phyloP scores from a whole-genome alignment of 2,888 invertebrate species.

The Plagodis pulveraria region DNA sequence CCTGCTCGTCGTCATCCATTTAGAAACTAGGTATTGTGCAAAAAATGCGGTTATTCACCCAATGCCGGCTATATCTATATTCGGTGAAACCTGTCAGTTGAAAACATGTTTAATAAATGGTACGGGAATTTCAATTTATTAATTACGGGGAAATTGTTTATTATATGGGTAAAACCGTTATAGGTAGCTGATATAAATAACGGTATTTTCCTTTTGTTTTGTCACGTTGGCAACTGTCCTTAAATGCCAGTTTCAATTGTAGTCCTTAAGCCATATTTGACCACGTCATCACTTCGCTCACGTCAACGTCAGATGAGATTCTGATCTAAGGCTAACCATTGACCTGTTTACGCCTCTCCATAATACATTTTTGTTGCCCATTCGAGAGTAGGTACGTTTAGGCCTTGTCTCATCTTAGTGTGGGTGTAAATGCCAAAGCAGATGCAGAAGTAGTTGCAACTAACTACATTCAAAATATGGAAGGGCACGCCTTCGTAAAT shows the following conservation, averaged over 20 bases:
- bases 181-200: background rate
- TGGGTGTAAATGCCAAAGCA: no score
- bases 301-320: background rate
- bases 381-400: no score
- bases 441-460: no score
- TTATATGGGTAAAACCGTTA: background rate
- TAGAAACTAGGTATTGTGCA: background rate
- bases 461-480: no score
- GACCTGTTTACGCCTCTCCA: background rate
- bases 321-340: background rate
- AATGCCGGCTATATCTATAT: constrained; percentile 3
- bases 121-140: background rate
- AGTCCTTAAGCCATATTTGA: background rate
- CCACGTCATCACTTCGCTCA: background rate
- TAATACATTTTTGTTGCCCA: no score
- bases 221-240: no score
- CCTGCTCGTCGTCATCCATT: no score
- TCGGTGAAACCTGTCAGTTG: background rate
- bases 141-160: background rate
- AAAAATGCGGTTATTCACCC: constrained; percentile 13
- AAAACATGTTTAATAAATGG: no score
- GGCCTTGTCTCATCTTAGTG: no score
- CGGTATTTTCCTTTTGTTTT: no score
- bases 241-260: background rate
- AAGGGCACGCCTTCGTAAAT: no score